phyloP scores from a whole-genome alignment of 2,113 vertebrate species.

The Thamnaconus septentrionalis region DNA sequence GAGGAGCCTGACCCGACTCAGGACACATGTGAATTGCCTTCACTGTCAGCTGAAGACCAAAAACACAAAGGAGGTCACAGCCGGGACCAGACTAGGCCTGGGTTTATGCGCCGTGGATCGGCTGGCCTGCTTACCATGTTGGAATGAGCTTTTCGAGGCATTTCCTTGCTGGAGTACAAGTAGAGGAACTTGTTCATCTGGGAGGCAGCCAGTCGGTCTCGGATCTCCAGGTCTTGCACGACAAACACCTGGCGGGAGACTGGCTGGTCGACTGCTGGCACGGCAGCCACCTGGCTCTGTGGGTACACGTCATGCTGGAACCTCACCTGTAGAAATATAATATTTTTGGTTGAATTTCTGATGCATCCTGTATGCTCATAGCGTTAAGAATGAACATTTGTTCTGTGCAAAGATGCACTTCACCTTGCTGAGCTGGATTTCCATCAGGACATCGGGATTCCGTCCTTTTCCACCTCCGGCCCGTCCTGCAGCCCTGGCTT shows the following conservation, averaged over 20 bases:
- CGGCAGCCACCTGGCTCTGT: slow-evolving; percentile 58
- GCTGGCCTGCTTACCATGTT: slow-evolving; percentile 83
- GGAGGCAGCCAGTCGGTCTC: slow-evolving; percentile 92
- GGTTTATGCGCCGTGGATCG: not conserved
- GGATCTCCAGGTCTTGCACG: slow-evolving; percentile 95
- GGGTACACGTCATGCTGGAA: slow-evolving; percentile 98
- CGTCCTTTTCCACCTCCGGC: slow-evolving; percentile 85
- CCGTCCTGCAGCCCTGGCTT: slow-evolving; percentile 69
- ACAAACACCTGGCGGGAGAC: slow-evolving; percentile 92
- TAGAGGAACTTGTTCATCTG: slow-evolving; percentile 99
- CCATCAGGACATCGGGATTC: slow-evolving; percentile 94
- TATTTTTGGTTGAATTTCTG: not conserved
- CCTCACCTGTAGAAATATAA: slow-evolving; percentile 79
- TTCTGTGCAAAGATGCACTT: not conserved
- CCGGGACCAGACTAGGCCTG: not conserved
- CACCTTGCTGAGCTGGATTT: slow-evolving; percentile 97
- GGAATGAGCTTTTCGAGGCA: slow-evolving; percentile 93
- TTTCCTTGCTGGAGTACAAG: slow-evolving; percentile 93
- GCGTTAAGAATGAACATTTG: not conserved
- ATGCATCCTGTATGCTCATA: too few relatives aligned
- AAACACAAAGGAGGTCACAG: slow-evolving; percentile 1
- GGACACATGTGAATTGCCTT: slow-evolving; percentile 93
- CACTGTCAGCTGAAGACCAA: slow-evolving; percentile 82
- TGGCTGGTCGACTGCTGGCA: slow-evolving; percentile 79
- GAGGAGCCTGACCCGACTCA: slow-evolving; percentile 88